Base-by-base conservation (phyloP, 1,140 invertebrate species). In the Trypoxylus dichotomus region DNA sequence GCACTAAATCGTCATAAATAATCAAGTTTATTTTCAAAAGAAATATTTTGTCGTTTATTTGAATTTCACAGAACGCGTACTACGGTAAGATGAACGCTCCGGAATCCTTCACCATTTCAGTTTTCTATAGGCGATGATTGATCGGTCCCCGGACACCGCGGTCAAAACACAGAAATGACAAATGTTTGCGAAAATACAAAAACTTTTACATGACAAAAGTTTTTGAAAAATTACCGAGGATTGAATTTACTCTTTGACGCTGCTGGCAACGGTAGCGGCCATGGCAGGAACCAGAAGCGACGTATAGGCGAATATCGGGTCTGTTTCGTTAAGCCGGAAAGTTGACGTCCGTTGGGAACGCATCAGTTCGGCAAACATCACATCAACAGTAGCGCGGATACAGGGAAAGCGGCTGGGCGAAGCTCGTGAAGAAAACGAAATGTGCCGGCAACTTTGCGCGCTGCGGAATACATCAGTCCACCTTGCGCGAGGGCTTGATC, bases 221-320 rank as follows among this genome's bases (percentile, higher is more conserved):
- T 83, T 83, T 79, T 84, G 80, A 83, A 84, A 83, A 83, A 84
- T 84, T 84, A 83, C 83, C 77, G 82, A 77, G 79, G 82, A 84
- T 83, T 83, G 82, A 83, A 83, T 83, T 83, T 83, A 80, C 71
- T 42, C 60, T 68, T 68, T 68, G 47, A 6, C 47, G 47, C 47
- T 54, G 13, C 15, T 19, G 47, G 47, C 47, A n/a, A 54, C 15
- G 47, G 21, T 27, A 68, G 24, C 60, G 24, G 60, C 24, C 21
- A 24, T 24, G 60, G 60, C 21, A 24, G 41, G 75, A 68, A 77
- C 42, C 24, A 24, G 15, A 6, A 68, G 24, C 68, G 75, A 74
- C 27, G 32, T 79, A 32, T 15, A 15, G 47, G 13, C 47, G 47
- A 68, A 78, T 75, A 78, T 76, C 76, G 76, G 60, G 78, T 63